Evolutionary conservation across 2,888 invertebrate genomes (phyloP), one percentile per base, ranked within the genome.

Genomic region (Pogonocherus hispidulus): DNA sequence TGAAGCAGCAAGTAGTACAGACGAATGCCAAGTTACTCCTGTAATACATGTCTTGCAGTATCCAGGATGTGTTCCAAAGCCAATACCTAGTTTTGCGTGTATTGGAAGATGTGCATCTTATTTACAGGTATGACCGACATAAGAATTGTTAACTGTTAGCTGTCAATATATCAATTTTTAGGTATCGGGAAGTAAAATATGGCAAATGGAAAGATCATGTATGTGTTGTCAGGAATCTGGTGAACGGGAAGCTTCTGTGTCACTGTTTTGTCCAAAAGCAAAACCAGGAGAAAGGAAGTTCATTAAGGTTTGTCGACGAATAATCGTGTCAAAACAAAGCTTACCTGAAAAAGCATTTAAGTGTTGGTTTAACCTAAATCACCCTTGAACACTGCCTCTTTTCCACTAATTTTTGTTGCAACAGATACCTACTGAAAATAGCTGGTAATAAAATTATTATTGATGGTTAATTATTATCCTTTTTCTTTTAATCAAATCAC

Each of bases 191-290:
- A 96, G 95, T 78, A 96, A 96, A 89, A 94, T 96, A 83, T 97
- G 96, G 96, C 96, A 96, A 89, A 96, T 96, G 93, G 96, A 97
- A 85, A 89, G 97, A 23, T 95, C 95, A 0, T 97, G 97, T 82
- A 97, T 96, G 91, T 97, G 97, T 84, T 97, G 97, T 82, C 96
- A 97, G 85, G 97, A 97, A 84, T 95, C 95, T 76, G 96, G 96
- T 2, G 95, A 96, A 86, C 88, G 96, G 74, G 96, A 96, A 85
- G 96, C 96, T 1, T 92, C 93, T 16, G 95, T 97, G 8, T 92
- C 95, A 5, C 86, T 97, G 23, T 94, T 93, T 84, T 97, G 97
- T 82, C 96, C 96, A 0, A 95, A 95, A 84, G 94, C 95, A 11
- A 94, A 94, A 81, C 91, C 90, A 67, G 95, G 95, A 71, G 94